Percentiles rank a stretch among this genome's conserved stretches.
phyloP scores from a whole-genome alignment of 2,113 vertebrate species.

The Perognathus longimembris region DNA sequence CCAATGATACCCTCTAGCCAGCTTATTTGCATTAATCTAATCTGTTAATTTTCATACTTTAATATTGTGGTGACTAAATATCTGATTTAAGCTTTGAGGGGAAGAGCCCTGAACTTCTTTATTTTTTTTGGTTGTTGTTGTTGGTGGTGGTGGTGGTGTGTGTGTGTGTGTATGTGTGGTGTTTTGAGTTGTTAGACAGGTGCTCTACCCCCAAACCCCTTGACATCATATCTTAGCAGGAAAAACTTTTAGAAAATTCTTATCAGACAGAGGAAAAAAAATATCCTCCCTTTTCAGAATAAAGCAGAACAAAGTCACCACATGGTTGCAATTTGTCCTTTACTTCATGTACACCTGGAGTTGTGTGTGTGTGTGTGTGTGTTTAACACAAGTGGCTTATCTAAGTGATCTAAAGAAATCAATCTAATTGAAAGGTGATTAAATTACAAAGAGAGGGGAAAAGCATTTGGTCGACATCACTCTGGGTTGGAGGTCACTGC shows the following conservation, averaged over 20 bases:
- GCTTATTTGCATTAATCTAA: background rate
- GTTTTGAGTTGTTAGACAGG: no score
- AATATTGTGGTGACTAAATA: background rate
- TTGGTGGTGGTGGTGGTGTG: no score
- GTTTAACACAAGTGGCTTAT: constrained; percentile 58
- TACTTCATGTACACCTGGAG: constrained; percentile 42
- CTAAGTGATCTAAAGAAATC: constrained; percentile 76
- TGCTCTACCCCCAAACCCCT: no score
- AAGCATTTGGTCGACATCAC: constrained; percentile 71
- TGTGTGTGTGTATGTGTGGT: no score
- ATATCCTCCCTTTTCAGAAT: background rate
- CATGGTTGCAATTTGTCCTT: background rate
- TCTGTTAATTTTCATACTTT: background rate
- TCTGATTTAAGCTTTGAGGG: background rate
- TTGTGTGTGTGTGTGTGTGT: background rate
- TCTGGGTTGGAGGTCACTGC: constrained; percentile 57
- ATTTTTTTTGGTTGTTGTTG: no score
- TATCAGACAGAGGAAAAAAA: background rate
- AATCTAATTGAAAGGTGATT: constrained; percentile 79
- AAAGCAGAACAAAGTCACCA: background rate
- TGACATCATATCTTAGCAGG: constrained; percentile 9
- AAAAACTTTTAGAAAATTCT: constrained; percentile 41
- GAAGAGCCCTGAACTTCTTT: no score
- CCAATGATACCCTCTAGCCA: constrained; percentile 45
- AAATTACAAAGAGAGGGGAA: constrained; percentile 73